Evolutionary conservation across 2,797 vertebrate species (phyloP), one percentile per base, ranked within the genome.

Genomic region (Acanthurus tractus): DNA sequence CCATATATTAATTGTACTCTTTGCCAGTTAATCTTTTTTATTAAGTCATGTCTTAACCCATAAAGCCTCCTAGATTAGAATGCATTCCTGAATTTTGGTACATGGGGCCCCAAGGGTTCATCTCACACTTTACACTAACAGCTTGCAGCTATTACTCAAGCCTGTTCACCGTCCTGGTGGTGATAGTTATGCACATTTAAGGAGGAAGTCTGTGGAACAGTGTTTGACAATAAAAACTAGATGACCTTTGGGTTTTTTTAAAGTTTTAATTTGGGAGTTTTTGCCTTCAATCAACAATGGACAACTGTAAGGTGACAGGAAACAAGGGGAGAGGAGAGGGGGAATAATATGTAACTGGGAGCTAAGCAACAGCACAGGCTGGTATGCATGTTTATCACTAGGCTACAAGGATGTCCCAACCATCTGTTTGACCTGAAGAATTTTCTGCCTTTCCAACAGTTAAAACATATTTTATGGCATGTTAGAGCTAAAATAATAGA

Each of bases 31-130:
- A 59, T 67, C 68, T 65, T 77, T 65, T 77, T 74, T 66, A 76
- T 76, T 88, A 86, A 87, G 85, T 90, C 78, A 67, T 55, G 65
- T 57, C 23, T 74, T 70, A 50, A 75, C 77, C 57, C 53, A 75
- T 22, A 80, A 58, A 68, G 76, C 71, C 74, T 82, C 86, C 85
- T 70, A 76, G 64, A 79, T 78, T 78, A 12, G 58, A 29, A 45
- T 66, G 53, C 88, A 89, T 92, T 90, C 87, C 87, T 88, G 58
- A 56, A 78, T 80, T 81, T 76, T 62, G 59, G 74, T 71, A 57
- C 66, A 50, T 34, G 77, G 86, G 79, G 84, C 86, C 84, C 76
- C 29, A 34, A 61, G 81, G 87, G 74, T 86, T 88, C 34, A 3
- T 75, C 84, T 84, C 45, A 42, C 64, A 63, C 68, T 75, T 70